These are phyloP conservation scores for Thamnophis elegans DNA, from an alignment of 2,797 vertebrate species.

Conservation along the genomic window DNA sequence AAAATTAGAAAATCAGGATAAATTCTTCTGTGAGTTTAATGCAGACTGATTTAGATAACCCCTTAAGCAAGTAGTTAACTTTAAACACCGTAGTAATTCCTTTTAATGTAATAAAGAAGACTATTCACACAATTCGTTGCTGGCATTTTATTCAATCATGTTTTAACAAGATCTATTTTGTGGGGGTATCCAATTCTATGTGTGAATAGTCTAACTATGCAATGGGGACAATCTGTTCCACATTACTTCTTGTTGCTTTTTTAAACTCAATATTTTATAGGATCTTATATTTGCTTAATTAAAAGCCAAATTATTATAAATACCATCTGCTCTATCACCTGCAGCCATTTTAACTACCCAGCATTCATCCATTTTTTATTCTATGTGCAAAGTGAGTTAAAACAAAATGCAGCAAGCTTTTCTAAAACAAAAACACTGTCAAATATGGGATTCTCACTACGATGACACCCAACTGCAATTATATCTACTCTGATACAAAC, in stretches of 20 bases:
- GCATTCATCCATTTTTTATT: slow-evolving; percentile 8
- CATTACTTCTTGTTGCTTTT: not conserved
- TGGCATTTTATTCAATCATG: not conserved
- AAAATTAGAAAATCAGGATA: not conserved
- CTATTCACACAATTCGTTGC: not conserved
- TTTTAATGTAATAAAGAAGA: not conserved
- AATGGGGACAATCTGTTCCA: not conserved
- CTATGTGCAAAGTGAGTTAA: not conserved
- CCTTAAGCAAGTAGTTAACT: not conserved
- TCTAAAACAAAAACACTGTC: not conserved
- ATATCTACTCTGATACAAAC: not conserved
- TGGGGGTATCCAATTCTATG: not conserved
- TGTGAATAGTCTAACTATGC: not conserved
- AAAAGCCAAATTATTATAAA: slow-evolving; percentile 24
- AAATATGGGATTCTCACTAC: not conserved
- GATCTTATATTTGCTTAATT: slow-evolving; percentile 19
- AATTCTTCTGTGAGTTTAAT: not conserved
- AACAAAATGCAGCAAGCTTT: not conserved
- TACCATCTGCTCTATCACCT: slow-evolving; percentile 23
- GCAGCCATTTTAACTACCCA: slow-evolving; percentile 4
- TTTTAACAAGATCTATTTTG: not conserved
- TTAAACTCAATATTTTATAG: not conserved
- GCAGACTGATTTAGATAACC: not conserved
- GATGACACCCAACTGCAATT: not conserved
- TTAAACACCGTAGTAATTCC: not conserved